Evolutionary conservation across 2,797 vertebrate genomes (phyloP), one percentile per base, ranked within the genome.

Genomic region (Sciaenops ocellatus): DNA sequence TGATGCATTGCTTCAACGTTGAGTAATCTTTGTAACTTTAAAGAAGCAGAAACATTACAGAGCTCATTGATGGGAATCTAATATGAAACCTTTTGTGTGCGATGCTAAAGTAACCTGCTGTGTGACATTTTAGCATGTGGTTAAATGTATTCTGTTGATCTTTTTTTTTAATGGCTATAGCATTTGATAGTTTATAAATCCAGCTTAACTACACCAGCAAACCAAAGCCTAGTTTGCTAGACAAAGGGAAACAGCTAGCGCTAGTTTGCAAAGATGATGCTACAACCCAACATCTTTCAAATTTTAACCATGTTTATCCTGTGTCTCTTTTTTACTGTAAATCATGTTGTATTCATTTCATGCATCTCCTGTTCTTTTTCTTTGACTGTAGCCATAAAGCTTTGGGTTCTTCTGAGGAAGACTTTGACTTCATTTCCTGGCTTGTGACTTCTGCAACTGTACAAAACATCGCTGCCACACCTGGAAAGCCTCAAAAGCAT

Each of bases 351-450:
- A 42, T 12, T 78, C 0, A 22, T 76, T 72, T 74, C 0, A 44
- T 76, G 17, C 13, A 30, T 54, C 28, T 44, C 67, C 38, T 86
- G 2, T 76, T 51, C 34, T 28, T 79, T 85, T 70, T 83, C 61
- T 90, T 73, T 90, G 55, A 75, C 24, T 82, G 57, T 76, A 95
- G 93, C 93, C 94, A 83, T 84, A 95, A 93, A 92, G 93, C 88
- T 68, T 90, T 93, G 78, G 90, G 87, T 81, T 95, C 94, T 10
- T 94, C 95, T 34, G 94, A 95, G 73, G 95, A 95, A 68, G 95
- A 85, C 76, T 91, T 84, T 90, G 92, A 93, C 77, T 83, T 94
- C 85, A 89, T 91, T 61, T 83, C 85, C 70, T 82, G 83, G 82
- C 48, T 92, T 78, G 85, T 89, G 84, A 63, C 82, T 26, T 56